Percentiles rank a stretch among this genome's conserved stretches.
phyloP scores from a whole-genome alignment of 2,888 invertebrate genomes.

The Conistra vaccinii region DNA sequence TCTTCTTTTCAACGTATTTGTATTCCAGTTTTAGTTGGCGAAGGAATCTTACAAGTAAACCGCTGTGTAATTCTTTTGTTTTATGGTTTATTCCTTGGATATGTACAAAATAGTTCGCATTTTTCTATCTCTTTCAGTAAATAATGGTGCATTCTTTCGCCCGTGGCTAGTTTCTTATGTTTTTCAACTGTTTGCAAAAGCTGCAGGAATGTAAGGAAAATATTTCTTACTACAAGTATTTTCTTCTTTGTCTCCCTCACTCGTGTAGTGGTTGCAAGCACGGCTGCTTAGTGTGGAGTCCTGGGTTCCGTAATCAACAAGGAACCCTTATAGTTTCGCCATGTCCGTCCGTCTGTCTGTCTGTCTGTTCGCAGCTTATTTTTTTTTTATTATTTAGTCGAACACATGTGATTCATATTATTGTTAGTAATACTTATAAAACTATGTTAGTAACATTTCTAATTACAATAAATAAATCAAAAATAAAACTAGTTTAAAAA shows the following conservation, averaged over 20 bases:
- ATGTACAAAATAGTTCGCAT: background rate
- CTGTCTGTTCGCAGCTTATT: no score
- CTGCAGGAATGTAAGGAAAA: background rate
- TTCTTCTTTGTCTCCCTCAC: background rate
- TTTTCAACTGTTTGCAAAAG: constrained; percentile 1
- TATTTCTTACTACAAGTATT: background rate
- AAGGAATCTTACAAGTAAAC: background rate
- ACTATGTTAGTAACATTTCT: no score
- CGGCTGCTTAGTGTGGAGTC: background rate
- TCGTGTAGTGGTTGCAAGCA: background rate
- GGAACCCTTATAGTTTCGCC: no score
- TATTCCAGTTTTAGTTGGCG: background rate
- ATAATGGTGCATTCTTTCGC: background rate
- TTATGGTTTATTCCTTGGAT: background rate
- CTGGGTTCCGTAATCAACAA: background rate
- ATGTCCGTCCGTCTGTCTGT: no score
- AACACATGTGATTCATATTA: no score
- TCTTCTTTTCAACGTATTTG: background rate
- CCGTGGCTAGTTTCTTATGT: background rate
- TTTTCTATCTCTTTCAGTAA: background rate
- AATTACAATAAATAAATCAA: no score
- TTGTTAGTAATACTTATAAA: no score
- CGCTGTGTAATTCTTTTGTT: background rate
- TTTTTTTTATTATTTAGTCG: no score
- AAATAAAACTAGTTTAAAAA: no score